Evolutionary conservation across 2,888 invertebrate species (phyloP).

Genomic region (Gari tellinella): DNA sequence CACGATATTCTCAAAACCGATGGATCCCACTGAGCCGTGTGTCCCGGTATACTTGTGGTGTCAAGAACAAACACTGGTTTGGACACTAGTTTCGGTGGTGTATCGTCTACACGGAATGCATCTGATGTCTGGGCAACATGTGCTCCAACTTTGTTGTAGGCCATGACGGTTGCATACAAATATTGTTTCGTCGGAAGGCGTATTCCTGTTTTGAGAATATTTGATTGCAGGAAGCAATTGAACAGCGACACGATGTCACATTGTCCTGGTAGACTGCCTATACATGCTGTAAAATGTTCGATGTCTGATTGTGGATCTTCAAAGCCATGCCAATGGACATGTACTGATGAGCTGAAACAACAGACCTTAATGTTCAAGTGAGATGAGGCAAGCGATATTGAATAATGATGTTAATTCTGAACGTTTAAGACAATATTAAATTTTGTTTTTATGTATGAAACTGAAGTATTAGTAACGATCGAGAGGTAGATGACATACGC

Average conservation of each 20-base stretch:
- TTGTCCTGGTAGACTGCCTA: conserved; percentile 6
- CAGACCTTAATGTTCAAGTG: too few species aligned
- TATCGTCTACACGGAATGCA: conserved; percentile 35
- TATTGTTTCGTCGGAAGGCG: conserved; percentile 18
- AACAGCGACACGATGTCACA: conserved; percentile 42
- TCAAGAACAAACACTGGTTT: conserved; percentile 16
- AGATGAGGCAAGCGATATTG: too few species aligned
- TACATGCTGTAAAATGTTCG: conserved; percentile 35
- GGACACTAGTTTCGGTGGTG: conserved; percentile 24
- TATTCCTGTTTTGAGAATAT: conserved; percentile 25
- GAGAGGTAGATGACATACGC: too few species aligned
- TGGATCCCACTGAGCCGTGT: conserved; percentile 41
- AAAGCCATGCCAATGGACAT: conserved; percentile 36
- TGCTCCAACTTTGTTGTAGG: conserved; percentile 45
- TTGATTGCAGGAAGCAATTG: conserved; percentile 25
- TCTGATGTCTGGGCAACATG: conserved; percentile 22
- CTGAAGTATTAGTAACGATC: too few species aligned
- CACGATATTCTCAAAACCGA: conserved; percentile 39
- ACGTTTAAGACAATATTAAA: too few species aligned
- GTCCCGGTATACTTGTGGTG: neutral
- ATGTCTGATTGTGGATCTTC: conserved; percentile 43
- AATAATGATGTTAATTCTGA: too few species aligned
- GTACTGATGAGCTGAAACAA: conserved; percentile 31
- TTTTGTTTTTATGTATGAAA: too few species aligned
- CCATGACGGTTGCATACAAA: conserved; percentile 38